Evolutionary conservation across 2,797 vertebrate genomes (phyloP), one percentile per base, ranked within the genome.

Genomic region (Arvicola amphibius): DNA sequence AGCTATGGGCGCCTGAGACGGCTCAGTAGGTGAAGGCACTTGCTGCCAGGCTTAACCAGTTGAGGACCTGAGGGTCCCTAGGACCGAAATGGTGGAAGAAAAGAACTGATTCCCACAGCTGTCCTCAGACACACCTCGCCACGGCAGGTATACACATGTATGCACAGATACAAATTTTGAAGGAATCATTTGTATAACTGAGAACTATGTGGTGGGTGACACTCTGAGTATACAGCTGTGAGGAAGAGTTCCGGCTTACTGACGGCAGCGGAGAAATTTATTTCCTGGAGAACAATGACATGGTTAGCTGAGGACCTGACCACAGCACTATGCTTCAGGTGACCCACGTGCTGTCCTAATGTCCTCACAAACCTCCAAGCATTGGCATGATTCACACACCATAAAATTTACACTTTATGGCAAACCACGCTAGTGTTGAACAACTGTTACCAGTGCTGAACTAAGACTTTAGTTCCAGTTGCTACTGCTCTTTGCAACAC

Each of bases 321-420:
- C 40, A 12, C 27, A 37, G 29, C 37, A 37, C 17, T 63, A 10
- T 37, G 32, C 63, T 48, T 56, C 71, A 40, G 86, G 40, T 14
- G 87, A 3, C 43, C 34, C 8, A n/a, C n/a, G 16, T 63, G 59
- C 46, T 56, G 40, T 14, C 73, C 48, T 65, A 53, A 67, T 37
- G 65, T 77, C 27, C 40, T 96, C 46, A 2, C 10, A 34, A 95
- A 71, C 48, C 73, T 77, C 92, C 67, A 77, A 17, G 92, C 67
- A 29, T 4, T n/a, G 43, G 83, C 17, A 74, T 4, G 53, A 93
- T 46, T 89, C 65, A 56, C 32, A 89, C 2, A 43, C 7, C 71
- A 12, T 29, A 84, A 74, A 3, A 74, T 32, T 74, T 32, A 37
- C 48, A 59, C 81, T 71, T 93, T 61, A 46, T 61, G 88, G 29